These are phyloP conservation scores for Chinchilla lanigera DNA, from an alignment of 2,113 vertebrate species.

Conservation along the genomic window DNA sequence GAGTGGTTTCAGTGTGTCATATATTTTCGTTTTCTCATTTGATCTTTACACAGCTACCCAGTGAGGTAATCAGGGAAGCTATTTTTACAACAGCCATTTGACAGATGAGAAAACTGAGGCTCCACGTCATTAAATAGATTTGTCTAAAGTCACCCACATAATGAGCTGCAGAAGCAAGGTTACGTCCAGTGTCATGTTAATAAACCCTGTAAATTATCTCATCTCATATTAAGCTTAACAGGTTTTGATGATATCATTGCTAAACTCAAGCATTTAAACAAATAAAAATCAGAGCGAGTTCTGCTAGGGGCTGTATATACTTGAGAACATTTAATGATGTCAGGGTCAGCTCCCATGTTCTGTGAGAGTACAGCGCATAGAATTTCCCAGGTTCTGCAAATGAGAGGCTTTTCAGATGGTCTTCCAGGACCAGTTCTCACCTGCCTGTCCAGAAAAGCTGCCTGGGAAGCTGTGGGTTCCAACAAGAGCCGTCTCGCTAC, in stretches of 20 bases:
- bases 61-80: conserved; percentile 68
- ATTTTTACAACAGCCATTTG: conserved; percentile 63
- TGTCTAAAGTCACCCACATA: conserved; percentile 61
- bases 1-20: conserved; percentile 32
- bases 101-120: conserved; percentile 74
- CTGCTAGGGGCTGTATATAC: neutral
- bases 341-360: neutral
- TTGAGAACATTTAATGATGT: conserved; percentile 45
- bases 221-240: conserved; percentile 71
- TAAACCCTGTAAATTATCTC: conserved; percentile 73
- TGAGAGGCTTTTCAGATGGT: neutral
- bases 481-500: neutral
- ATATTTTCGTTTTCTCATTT: conserved; percentile 62
- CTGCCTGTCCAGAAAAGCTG: neutral
- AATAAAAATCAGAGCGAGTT: conserved; percentile 53
- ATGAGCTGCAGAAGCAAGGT: conserved; percentile 48
- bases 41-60: conserved; percentile 59
- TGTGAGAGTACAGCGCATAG: conserved; percentile 16
- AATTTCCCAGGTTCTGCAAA: neutral
- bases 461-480: neutral
- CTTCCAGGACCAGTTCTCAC: neutral
- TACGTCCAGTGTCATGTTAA: conserved; percentile 48
- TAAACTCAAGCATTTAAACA: conserved; percentile 66
- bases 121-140: neutral
- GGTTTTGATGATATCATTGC: conserved; percentile 73